Evolutionary conservation across 2,888 invertebrate species (phyloP).

Genomic region (Meghimatium bilineatum): DNA sequence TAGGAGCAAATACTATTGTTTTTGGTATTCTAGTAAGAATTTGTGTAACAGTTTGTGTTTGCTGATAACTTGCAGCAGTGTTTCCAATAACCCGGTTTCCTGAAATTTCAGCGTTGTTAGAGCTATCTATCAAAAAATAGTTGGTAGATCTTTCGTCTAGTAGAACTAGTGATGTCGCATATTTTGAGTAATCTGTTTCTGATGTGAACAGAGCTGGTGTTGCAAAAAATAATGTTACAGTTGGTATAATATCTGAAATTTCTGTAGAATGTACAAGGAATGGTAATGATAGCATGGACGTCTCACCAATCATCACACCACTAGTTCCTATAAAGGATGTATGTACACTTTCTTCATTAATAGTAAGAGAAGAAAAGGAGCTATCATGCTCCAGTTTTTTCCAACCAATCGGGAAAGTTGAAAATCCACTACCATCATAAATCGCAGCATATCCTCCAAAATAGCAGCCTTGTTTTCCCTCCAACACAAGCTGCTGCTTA

Average conservation of each 20-base stretch:
- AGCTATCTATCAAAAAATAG: neutral
- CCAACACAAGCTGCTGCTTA: neutral
- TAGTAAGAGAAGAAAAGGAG: neutral
- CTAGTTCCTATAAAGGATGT: too few relatives aligned
- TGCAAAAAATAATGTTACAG: neutral
- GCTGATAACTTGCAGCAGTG: neutral
- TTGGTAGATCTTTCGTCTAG: neutral
- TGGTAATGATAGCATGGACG: neutral
- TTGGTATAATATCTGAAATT: neutral
- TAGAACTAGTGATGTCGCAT: too few relatives aligned
- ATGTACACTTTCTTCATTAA: neutral
- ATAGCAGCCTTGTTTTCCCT: neutral
- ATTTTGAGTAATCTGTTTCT: neutral
- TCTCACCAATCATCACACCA: neutral
- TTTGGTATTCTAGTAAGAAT: neutral
- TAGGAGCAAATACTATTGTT: too few relatives aligned
- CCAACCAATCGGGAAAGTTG: slow-evolving; percentile 14
- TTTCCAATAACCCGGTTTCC: neutral
- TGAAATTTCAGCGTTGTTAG: neutral
- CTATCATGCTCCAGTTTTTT: neutral
- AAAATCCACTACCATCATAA: neutral
- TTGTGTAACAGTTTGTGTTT: neutral
- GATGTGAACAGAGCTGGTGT: neutral
- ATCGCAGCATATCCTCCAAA: slow-evolving; percentile 19
- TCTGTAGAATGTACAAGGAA: too few relatives aligned